phyloP scores from a whole-genome alignment of 2,888 invertebrate genomes.

The Alviniconcha strummeri region DNA sequence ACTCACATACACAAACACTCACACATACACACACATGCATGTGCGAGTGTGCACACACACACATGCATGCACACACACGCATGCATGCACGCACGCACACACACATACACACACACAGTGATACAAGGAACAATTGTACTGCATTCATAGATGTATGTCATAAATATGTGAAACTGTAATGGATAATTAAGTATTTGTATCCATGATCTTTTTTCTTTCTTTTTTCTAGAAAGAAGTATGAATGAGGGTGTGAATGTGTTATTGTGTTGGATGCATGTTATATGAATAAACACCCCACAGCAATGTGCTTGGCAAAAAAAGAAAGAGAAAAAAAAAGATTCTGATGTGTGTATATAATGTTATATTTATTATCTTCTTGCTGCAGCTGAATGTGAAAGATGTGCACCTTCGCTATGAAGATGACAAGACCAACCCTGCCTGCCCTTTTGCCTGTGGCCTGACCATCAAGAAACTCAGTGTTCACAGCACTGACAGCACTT shows the following conservation, averaged over 20 bases:
- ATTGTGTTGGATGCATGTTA: no score
- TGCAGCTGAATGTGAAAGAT: constrained; percentile 90
- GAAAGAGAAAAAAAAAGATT: no score
- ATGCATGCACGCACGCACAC: background rate
- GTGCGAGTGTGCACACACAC: background rate
- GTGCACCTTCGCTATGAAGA: constrained; percentile 98
- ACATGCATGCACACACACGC: background rate
- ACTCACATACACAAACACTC: background rate
- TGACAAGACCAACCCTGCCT: constrained; percentile 81
- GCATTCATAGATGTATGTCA: no score
- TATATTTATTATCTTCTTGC: background rate
- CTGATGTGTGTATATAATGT: no score
- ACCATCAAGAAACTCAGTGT: constrained; percentile 88
- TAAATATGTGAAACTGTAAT: no score
- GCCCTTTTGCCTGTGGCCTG: constrained; percentile 89
- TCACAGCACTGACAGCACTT: constrained; percentile 93
- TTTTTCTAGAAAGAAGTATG: background rate
- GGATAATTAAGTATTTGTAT: no score
- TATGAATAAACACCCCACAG: no score
- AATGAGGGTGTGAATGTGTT: no score
- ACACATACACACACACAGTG: background rate
- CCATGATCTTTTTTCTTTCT: background rate
- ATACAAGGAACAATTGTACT: no score
- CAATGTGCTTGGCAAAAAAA: no score
- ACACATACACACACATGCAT: background rate